Evolutionary conservation across 1,140 invertebrate genomes (phyloP), one percentile per base, ranked within the genome.

Genomic region (Parasteatoda tepidariorum): DNA sequence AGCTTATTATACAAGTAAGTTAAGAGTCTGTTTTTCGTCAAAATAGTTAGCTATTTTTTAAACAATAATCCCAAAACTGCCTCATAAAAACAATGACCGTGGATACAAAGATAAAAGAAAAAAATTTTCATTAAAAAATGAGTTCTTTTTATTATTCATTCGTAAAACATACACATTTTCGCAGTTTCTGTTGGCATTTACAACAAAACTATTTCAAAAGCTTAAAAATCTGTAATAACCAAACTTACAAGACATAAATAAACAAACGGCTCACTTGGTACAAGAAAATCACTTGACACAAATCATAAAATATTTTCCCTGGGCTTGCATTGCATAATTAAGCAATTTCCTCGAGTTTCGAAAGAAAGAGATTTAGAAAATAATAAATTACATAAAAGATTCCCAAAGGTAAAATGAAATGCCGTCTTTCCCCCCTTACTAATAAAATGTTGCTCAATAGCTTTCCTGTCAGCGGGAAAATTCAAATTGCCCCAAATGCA

Each of bases 341-440:
- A 75, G 73, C 73, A 75, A 75, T 75, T 75, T 75, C 24, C 73
- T 62, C 54, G 28, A 62, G 55, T 62, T n/a, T 31, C 73, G 73
- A 75, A 66, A 61, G 73, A 75, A 75, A 75, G 59, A 61, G 73
- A 75, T 75, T 75, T 75, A 33, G 34, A 62, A 61, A 75, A 61
- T 75, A 75, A 75, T 75, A 75, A 75, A 75, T 75, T 61, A 75
- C 73, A 75, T 61, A 75, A 31, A 57, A 62, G 57, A 75, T 75
- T 74, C 73, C 73, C 73, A 75, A 61, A 75, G 73, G 73, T 75
- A 75, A 75, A 75, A 75, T 75, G 59, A 61, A 75, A 75, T 62
- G n/a, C n/a, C n/a, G n/a, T n/a, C n/a, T n/a, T n/a, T n/a, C 31
- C 66, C 30, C 57, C 73, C 73, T 26, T 24, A 7, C 55, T 61